Base-by-base conservation (phyloP, 2,888 invertebrate species). In the Zootermopsis nevadensis region DNA sequence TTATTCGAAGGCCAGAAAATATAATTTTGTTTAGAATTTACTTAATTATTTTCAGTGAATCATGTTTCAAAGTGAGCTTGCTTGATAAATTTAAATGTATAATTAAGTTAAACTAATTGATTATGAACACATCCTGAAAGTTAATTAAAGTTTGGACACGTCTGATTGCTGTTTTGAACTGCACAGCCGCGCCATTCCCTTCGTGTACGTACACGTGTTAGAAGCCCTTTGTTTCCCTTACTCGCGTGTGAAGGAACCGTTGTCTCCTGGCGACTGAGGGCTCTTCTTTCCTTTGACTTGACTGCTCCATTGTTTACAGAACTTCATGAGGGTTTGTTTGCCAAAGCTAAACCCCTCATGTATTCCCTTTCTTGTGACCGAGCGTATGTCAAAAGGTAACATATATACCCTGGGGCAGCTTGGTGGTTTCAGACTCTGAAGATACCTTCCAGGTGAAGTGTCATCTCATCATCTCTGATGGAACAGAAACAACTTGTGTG, bases 251-350 rank as follows among this genome's bases (percentile, higher is more conserved):
- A 1, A 55, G 55, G 19, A 55, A 48, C 15, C 48, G 15, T 48
- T 12, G 48, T 48, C 48, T 55, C 1, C 12, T n/a, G n/a, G 12
- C 24, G 55, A 55, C 55, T 55, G n/a, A 27, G 30, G 66, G 12
- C 24, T 66, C 66, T 67, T 19, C 7, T 8, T n/a, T 3, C 35
- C 38, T 74, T 74, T 22, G n/a, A 74, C 7, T 74, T 74, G 27
- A 35, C 35, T 42, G 38, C 74, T 24, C n/a, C 74, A 38, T 74
- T 74, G 74, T 42, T 74, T 38, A 22, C 74, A 22, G 35, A 74
- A 74, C 22, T 74, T 33, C 69, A 33, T 30, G 69, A 69, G 12
- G 33, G 69, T 69, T 69, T 74, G 74, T 74, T 74, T 74, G 74
- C 8, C 19, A 38, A 42, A 74, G 74, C 38, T 22, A 33, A 7